phyloP scores from a whole-genome alignment of 2,113 vertebrate genomes.

The Poeciliopsis retropinna region DNA sequence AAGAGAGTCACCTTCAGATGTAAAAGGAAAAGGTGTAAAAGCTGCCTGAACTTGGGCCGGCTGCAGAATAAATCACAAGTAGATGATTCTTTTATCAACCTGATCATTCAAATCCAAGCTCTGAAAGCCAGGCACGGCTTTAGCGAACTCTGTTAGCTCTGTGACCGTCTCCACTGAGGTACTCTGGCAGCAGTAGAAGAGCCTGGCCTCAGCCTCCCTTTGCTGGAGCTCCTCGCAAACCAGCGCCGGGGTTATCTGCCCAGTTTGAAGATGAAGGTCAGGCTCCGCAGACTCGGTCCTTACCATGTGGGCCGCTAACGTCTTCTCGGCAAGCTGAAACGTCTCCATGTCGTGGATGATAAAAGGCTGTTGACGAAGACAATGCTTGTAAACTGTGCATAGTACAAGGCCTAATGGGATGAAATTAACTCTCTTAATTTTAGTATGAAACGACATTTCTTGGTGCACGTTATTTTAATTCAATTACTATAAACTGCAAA shows the following conservation, averaged over 20 bases:
- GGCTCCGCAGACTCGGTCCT: constrained; percentile 83
- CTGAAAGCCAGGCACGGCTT: constrained; percentile 92
- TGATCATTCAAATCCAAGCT: constrained; percentile 93
- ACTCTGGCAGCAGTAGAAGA: constrained; percentile 98
- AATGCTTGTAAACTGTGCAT: too few species aligned
- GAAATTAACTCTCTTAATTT: background rate
- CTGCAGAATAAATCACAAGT: background rate
- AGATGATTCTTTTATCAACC: constrained; percentile 65
- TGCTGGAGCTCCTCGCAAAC: constrained; percentile 82
- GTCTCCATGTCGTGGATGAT: constrained; percentile 99
- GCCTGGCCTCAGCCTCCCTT: constrained; percentile 90
- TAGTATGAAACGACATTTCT: too few species aligned
- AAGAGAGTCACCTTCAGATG: constrained; percentile 86
- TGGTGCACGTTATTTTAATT: too few species aligned
- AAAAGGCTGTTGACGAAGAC: constrained; percentile 83
- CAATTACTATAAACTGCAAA: too few species aligned
- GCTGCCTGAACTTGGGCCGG: background rate
- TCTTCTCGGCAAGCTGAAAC: constrained; percentile 92
- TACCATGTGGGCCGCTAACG: constrained; percentile 87
- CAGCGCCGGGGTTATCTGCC: constrained; percentile 79
- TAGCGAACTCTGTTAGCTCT: constrained; percentile 94
- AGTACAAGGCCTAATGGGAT: background rate
- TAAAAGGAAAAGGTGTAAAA: background rate
- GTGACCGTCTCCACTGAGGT: constrained; percentile 94
- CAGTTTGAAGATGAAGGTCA: constrained; percentile 70